These are phyloP conservation scores for Lucinisca nassula DNA, from an alignment of 2,888 invertebrate species.

Conservation along the genomic window DNA sequence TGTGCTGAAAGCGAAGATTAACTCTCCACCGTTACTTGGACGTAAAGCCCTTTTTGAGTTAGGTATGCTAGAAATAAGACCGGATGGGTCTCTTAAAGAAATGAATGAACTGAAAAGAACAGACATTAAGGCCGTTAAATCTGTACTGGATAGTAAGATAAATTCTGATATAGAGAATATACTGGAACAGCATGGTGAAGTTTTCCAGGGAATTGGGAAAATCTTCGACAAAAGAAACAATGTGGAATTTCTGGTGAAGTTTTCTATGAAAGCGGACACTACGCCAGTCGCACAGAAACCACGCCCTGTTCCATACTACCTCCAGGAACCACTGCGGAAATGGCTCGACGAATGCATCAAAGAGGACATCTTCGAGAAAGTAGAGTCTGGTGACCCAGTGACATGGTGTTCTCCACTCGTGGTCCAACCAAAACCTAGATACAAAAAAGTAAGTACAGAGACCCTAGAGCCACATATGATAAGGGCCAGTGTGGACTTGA, in stretches of 20 bases:
- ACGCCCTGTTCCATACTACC: background rate
- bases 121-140: background rate
- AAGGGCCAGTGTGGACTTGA: background rate
- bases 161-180: background rate
- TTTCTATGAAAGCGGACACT: background rate
- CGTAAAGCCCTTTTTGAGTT: background rate
- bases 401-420: constrained; percentile 17
- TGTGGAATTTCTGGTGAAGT: background rate
- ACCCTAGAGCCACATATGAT: background rate
- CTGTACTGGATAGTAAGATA: background rate
- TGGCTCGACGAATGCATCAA: background rate
- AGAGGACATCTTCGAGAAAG: constrained; percentile 13
- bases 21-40: constrained; percentile 18
- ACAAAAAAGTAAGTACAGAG: background rate
- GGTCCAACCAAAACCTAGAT: background rate
- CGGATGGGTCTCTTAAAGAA: too few relatives aligned
- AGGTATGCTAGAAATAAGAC: constrained; percentile 19
- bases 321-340: background rate
- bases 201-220: background rate
- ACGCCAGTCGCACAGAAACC: background rate
- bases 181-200: background rate
- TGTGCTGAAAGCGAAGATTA: constrained; percentile 13
- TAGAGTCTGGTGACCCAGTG: background rate
- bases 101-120: background rate
- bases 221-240: background rate